Percentiles rank a stretch among this genome's conserved stretches.
phyloP scores from a whole-genome alignment of 2,113 vertebrate species.

The Ranitomeya imitator region DNA sequence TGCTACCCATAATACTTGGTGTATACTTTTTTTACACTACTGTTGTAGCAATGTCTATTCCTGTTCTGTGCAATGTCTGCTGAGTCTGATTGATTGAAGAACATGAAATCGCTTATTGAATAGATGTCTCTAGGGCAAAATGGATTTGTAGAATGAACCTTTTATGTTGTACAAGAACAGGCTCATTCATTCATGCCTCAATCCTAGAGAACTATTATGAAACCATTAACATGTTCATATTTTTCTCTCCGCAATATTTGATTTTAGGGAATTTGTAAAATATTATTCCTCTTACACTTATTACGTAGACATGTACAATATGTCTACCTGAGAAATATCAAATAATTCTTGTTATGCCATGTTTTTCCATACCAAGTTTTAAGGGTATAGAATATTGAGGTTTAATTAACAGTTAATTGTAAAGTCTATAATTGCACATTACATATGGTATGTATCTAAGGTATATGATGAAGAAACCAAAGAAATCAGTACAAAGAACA shows the following conservation, averaged over 20 bases:
- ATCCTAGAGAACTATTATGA: background rate
- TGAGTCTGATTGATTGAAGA: slow-evolving; percentile 43
- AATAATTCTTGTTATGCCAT: slow-evolving; percentile 14
- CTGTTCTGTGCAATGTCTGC: background rate
- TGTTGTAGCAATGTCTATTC: background rate
- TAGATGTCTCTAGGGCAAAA: slow-evolving; percentile 27
- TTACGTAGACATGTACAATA: background rate
- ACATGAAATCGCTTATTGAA: slow-evolving; percentile 38
- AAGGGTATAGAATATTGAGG: slow-evolving; percentile 4
- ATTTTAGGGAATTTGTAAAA: background rate
- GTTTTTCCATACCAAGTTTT: background rate
- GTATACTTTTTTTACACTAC: slow-evolving; percentile 5
- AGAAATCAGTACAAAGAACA: background rate
- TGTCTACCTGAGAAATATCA: background rate
- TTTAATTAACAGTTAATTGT: slow-evolving; percentile 23
- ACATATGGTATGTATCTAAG: background rate
- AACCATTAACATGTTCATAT: slow-evolving; percentile 2
- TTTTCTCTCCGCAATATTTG: background rate
- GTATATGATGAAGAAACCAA: background rate
- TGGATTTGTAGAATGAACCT: slow-evolving; percentile 22
- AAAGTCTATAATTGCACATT: background rate
- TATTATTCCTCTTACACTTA: background rate
- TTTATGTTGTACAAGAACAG: slow-evolving; percentile 41
- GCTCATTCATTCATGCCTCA: background rate
- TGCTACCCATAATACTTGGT: background rate